phyloP scores from a whole-genome alignment of 2,888 invertebrate genomes.

The Epistrophe grossulariae region DNA sequence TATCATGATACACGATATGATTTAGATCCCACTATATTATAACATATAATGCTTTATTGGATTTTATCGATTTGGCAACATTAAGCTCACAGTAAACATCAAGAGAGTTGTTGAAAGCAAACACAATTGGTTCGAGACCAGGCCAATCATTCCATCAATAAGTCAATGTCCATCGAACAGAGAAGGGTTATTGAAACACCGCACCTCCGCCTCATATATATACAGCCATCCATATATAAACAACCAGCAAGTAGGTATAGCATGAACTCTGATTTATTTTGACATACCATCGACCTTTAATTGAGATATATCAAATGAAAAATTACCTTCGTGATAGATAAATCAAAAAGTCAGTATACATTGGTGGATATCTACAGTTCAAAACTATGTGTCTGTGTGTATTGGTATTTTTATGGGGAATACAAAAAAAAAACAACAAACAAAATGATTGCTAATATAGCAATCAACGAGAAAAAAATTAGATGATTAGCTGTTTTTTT shows the following conservation, averaged over 20 bases:
- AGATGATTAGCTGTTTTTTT: slow-evolving; percentile 46
- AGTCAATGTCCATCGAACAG: slow-evolving; percentile 67
- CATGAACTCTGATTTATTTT: slow-evolving; percentile 76
- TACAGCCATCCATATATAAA: background rate
- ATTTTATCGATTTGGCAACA: slow-evolving; percentile 52
- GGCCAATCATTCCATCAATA: slow-evolving; percentile 69
- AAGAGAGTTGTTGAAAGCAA: slow-evolving; percentile 40
- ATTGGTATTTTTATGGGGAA: slow-evolving; percentile 27
- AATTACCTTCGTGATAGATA: slow-evolving; percentile 78
- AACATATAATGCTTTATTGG: slow-evolving; percentile 3
- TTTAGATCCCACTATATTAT: background rate
- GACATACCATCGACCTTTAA: slow-evolving; percentile 77
- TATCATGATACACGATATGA: slow-evolving; percentile 47
- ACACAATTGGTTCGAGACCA: slow-evolving; percentile 49
- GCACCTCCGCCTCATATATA: background rate
- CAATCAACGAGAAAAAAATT: slow-evolving; percentile 70
- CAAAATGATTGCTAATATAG: slow-evolving; percentile 71
- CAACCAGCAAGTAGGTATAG: slow-evolving; percentile 40
- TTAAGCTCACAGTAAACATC: slow-evolving; percentile 39
- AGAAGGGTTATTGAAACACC: slow-evolving; percentile 53
- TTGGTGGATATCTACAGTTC: slow-evolving; percentile 49
- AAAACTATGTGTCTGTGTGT: background rate
- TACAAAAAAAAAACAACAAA: slow-evolving; percentile 22
- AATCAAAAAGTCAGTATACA: slow-evolving; percentile 75
- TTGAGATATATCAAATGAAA: slow-evolving; percentile 78